Base-by-base conservation (phyloP, 2,888 invertebrate species). In the Drosophila fungiperda region DNA sequence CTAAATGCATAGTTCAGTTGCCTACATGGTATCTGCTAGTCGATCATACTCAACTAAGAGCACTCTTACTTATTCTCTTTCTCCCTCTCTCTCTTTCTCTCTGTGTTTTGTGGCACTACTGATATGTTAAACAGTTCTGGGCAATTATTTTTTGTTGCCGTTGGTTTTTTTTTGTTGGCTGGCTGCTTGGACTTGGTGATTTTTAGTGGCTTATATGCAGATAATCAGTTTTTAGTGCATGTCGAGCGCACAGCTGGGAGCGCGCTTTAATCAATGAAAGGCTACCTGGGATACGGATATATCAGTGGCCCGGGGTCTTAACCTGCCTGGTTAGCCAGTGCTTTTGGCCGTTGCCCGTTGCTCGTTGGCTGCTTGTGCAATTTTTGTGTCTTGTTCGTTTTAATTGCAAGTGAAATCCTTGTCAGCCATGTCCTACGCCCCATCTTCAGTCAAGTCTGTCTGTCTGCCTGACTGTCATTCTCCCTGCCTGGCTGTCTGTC, bases 391-490 rank as follows among this genome's bases (percentile, higher is more conserved):
- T 87, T 84, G 90, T 82, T 87, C 80, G 73, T 90, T 90, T 87
- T 89, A 87, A 90, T 87, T 87, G 90, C 87, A 89, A 90, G 89
- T 87, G 90, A 89, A 87, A 90, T 87, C 89, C 86, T 87, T 86
- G 89, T 87, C 90, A 90, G 76, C 69, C 75, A 53, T 71, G 86
- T 76, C 76, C 66, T 72, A 66, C 49, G 63, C 54, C 55, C 42
- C 52, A 48, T 29, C 61, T 61, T n/a, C 58, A 48, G 55, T 55
- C 29, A 42, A 49, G 55, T 58, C 79, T 50, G 61, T 38, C 55
- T 38, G 23, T 53, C 71, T 50, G 17, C 3, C 29, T 15, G 45
- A 9, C 40, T 40, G 40, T 9, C 38, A 17, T 17, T 17, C 62
- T 55, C 61, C 49, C 69, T 58, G 67, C 38, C 68, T 60, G 32